Percentiles rank a stretch among this genome's conserved stretches.
Conservation (phyloP, 2,113 vertebrate species). For the Sialia sialis region DNA sequence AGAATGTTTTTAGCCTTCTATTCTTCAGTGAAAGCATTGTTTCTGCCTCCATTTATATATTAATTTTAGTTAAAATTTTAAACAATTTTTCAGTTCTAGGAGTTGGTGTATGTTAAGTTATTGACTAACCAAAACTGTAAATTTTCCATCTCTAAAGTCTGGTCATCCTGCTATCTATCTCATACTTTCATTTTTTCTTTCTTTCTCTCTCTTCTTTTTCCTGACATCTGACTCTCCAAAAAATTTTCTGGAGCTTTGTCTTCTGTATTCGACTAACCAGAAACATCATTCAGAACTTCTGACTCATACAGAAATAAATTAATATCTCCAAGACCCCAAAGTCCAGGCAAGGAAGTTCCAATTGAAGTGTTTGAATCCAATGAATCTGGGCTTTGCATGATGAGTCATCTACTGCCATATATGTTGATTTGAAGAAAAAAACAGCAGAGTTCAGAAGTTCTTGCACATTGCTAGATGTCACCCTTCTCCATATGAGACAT, state of each 20-base stretch:
- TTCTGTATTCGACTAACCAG: neutral
- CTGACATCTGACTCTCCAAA: neutral
- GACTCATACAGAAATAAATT: neutral
- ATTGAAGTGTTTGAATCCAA: neutral
- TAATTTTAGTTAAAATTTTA: neutral
- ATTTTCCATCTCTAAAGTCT: neutral
- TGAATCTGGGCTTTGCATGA: neutral
- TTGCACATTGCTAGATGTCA: neutral
- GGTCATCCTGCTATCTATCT: neutral
- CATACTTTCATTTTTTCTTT: neutral
- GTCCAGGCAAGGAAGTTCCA: neutral
- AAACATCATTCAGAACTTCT: neutral
- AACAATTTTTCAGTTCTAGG: neutral
- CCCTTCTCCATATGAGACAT: neutral
- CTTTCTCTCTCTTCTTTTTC: neutral
- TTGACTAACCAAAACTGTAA: neutral
- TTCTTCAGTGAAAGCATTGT: neutral
- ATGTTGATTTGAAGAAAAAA: neutral
- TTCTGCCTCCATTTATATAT: neutral
- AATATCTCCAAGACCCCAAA: neutral
- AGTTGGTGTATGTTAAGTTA: neutral
- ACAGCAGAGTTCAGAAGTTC: neutral
- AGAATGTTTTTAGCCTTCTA: neutral
- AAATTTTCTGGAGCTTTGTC: neutral
- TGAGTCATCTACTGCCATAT: neutral